These are phyloP conservation scores for Pelecanoides urinatrix DNA, from an alignment of 2,113 vertebrate species.

Conservation along the genomic window DNA sequence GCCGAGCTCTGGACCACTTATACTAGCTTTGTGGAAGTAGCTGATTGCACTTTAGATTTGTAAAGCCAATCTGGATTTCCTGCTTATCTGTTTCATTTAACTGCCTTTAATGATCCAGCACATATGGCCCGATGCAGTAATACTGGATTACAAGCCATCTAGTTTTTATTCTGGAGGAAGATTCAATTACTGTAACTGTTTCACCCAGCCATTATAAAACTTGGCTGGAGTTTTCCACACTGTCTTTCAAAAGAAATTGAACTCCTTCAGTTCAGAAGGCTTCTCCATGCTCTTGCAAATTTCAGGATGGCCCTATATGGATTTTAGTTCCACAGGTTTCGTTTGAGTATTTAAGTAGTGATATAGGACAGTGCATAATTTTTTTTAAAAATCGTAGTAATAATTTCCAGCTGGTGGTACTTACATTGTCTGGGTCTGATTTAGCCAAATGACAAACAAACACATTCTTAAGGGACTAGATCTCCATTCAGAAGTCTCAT, in stretches of 20 bases:
- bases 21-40: not conserved
- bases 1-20: not conserved
- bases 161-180: not conserved
- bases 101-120: not conserved
- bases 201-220: not conserved
- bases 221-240: not conserved
- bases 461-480: not conserved
- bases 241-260: not conserved
- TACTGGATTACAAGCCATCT: constrained; percentile 3
- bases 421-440: not conserved
- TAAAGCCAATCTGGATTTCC: constrained; percentile 5
- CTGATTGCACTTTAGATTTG: not conserved
- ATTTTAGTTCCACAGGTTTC: not conserved
- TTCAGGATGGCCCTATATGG: not conserved
- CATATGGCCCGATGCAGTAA: not conserved
- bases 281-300: not conserved
- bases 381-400: not conserved
- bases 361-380: not conserved
- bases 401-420: not conserved
- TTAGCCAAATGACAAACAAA: not conserved
- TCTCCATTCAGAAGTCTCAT: not conserved
- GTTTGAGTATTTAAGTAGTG: not conserved
- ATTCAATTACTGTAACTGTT: not conserved
- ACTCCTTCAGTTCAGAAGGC: not conserved
- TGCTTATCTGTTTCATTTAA: constrained; percentile 11